Percentiles rank a stretch among this genome's conserved stretches.
Evolutionary conservation across 2,888 invertebrate genomes (phyloP).

Genomic region (Bhutanitis thaidina): DNA sequence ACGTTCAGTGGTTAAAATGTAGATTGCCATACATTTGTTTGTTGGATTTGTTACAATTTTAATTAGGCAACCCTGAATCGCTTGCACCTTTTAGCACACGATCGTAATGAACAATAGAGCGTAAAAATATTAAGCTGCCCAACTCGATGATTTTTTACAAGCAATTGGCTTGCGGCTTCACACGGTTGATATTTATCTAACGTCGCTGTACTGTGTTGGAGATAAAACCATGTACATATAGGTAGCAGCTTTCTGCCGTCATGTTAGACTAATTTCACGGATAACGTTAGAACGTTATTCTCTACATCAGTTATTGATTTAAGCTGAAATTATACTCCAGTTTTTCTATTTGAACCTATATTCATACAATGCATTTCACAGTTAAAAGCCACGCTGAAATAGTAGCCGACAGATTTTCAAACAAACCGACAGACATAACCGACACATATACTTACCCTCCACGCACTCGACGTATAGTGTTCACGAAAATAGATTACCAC

Average conservation of each 20-base stretch:
- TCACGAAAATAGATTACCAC: constrained; percentile 19
- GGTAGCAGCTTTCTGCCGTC: neutral
- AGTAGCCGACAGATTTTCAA: constrained; percentile 2
- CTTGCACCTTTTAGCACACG: constrained; percentile 23
- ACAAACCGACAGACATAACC: neutral
- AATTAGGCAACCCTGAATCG: constrained; percentile 1
- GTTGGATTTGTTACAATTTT: too few species aligned
- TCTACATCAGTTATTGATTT: too few species aligned
- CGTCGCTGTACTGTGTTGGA: constrained; percentile 6
- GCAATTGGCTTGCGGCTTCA: constrained; percentile 11
- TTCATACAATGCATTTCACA: neutral
- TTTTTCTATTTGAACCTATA: constrained; percentile 2
- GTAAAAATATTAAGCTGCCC: constrained; percentile 21
- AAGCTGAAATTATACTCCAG: too few species aligned
- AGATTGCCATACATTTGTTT: too few species aligned
- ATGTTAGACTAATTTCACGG: neutral
- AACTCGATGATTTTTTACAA: constrained; percentile 11
- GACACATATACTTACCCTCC: neutral
- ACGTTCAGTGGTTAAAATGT: too few species aligned
- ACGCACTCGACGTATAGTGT: constrained; percentile 3
- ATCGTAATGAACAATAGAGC: constrained; percentile 26
- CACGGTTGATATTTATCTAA: constrained; percentile 13
- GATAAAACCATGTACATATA: neutral
- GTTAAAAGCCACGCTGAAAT: constrained; percentile 7
- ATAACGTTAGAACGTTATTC: neutral